These are phyloP conservation scores for Pangasius larnaudii DNA, from an alignment of 2,797 vertebrate species.

Conservation along the genomic window DNA sequence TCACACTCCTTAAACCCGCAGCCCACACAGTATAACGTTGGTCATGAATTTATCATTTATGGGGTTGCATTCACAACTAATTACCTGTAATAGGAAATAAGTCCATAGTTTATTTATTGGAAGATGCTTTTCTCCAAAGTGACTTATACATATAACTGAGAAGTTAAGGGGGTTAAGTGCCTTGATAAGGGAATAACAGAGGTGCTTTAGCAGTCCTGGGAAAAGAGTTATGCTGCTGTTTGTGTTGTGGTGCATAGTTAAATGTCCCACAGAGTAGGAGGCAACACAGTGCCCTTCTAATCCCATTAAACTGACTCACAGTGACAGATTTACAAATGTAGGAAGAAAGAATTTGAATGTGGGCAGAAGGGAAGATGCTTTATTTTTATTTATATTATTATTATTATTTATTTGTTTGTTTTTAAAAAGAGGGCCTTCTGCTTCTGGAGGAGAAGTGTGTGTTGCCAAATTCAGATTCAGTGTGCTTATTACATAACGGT, in stretches of 20 bases:
- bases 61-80: not conserved
- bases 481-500: not conserved
- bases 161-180: not conserved
- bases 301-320: constrained; percentile 2
- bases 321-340: constrained; percentile 14
- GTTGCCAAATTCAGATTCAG: constrained; percentile 20
- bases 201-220: not conserved
- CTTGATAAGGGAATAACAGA: not conserved
- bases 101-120: not conserved
- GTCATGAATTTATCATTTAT: not conserved
- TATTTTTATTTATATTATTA: not conserved
- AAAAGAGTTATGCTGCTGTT: not conserved
- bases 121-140: not conserved
- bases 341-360: not conserved
- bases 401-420: too few relatives aligned
- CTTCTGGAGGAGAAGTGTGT: constrained; percentile 5
- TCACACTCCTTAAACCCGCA: not conserved
- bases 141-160: not conserved
- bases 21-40: not conserved
- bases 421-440: not conserved
- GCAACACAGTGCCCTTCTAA: constrained; percentile 1
- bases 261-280: not conserved
- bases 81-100: not conserved
- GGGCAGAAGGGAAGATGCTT: not conserved
- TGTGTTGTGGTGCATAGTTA: not conserved